Evolutionary conservation across 2,113 vertebrate species (phyloP), one percentile per base, ranked within the genome.

Genomic region (Carassius carassius): DNA sequence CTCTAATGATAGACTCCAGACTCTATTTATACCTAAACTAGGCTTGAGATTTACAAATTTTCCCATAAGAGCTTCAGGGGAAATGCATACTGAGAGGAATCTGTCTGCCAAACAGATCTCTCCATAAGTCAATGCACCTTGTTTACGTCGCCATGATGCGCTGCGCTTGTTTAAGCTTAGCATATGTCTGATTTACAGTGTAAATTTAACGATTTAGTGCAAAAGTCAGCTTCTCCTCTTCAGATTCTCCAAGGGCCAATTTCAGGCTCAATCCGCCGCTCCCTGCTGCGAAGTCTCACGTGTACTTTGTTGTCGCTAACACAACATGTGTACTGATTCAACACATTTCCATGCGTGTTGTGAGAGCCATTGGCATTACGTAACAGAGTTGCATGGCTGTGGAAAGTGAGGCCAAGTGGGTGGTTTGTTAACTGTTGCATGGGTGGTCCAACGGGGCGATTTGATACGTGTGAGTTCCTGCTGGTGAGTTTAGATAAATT

Each of bases 11-110:
- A 85, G 88, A 92, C 89, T 89, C 90, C 83, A 87, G 88, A 90
- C 90, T 92, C 87, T 87, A 81, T 91, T 91, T 90, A 81, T 90
- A 87, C 90, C 83, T 84, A 92, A 92, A 92, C 90, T 88, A 91
- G 88, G 84, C 86, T 85, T 87, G 85, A 92, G 87, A 93, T 92
- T 83, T 87, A 91, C 92, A 90, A 83, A 90, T 86, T 89, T 81
- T 88, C 91, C 86, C 51, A 87, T 62, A 49, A 84, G 88, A 86
- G 77, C 86, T 87, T 84, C 81, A 82, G 83, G 85, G 74, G 84
- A 92, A 83, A 86, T 84, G 90, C 91, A 90, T 89, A 87, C 88
- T 70, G 86, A 83, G 90, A 76, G 62, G 2, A 58, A 69, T 82
- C 32, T 37, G 78, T 69, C 78, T 81, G 78, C 23, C 37, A 80